Evolutionary conservation across 2,797 vertebrate genomes (phyloP).

Genomic region (Mormyrus proboscirostris): DNA sequence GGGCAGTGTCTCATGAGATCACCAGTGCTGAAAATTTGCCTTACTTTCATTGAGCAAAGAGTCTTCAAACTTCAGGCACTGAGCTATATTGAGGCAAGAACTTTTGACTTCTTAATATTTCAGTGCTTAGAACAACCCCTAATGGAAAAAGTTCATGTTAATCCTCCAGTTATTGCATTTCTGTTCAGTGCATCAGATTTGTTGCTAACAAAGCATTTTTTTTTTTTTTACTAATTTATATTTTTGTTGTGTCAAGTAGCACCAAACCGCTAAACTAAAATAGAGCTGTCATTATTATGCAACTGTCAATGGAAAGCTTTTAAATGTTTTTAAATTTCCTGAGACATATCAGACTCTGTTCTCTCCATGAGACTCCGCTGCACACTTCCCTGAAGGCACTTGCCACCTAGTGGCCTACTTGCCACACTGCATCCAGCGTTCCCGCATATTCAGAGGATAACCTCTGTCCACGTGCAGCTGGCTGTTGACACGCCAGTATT

Average conservation of each 20-base stretch:
- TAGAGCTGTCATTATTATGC: neutral
- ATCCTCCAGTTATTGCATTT: neutral
- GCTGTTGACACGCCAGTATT: constrained; percentile 74
- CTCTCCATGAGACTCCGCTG: constrained; percentile 14
- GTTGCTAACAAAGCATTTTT: neutral
- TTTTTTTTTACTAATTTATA: neutral
- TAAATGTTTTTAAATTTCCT: neutral
- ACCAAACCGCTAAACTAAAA: neutral
- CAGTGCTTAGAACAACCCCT: neutral
- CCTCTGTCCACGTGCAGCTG: constrained; percentile 64
- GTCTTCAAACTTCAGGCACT: neutral
- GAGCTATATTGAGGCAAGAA: neutral
- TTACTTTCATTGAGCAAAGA: neutral
- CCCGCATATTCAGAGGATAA: constrained; percentile 67
- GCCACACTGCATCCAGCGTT: constrained; percentile 75
- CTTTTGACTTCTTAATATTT: neutral
- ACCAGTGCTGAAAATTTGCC: neutral
- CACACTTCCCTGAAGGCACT: constrained; percentile 24
- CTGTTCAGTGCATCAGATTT: neutral
- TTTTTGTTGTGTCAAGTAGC: neutral
- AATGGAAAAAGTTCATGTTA: neutral
- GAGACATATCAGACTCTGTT: constrained; percentile 31
- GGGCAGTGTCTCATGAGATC: neutral
- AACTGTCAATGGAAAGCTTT: neutral
- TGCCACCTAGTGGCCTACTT: constrained; percentile 39